Base-by-base conservation (phyloP, 2,113 vertebrate genomes). In the Mionectes macconnelli region DNA sequence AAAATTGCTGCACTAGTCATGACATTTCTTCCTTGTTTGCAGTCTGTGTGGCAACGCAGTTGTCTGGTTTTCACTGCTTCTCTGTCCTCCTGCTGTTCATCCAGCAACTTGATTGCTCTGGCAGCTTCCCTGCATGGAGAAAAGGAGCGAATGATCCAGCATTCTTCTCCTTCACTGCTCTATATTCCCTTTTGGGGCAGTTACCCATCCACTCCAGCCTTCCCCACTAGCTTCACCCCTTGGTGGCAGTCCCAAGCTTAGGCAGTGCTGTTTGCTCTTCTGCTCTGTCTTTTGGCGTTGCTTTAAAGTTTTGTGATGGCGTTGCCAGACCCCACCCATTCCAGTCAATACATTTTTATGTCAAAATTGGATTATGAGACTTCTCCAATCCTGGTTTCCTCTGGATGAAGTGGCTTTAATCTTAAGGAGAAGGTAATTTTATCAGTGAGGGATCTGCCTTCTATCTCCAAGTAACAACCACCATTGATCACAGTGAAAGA, bases 381-480 rank as follows among this genome's bases (percentile, higher is more conserved):
- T 95, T 81, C 45, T 33, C 31, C 81, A 89, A 15, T 97, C 70
- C 70, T 60, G 31, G 30, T 84, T 96, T 92, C n/a, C 87, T 87
- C 53, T 81, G 53, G 19, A 22, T 53, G 31, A 96, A 92, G 50
- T 66, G 4, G 31, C 70, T 89, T 59, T 45, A 44, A 49, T 63
- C 75, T 90, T 84, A 95, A 96, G 87, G 72, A 95, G 72, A 94
- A 94, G 62, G 89, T 96, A 44, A 68, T 96, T 93, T 96, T 85
- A 93, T 56, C 93, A 70, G 69, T 89, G 83, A 88, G 64, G 85
- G 89, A 95, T 73, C 28, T 67, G 78, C 50, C 55, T 66, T 40
- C 81, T 88, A 68, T 70, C 77, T 79, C 91, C 91, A 87, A 93
- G 92, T 96, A 96, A 97, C 96, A 91, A 96, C 45, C 60, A 69